Evolutionary conservation across 2,113 vertebrate genomes (phyloP), one percentile per base, ranked within the genome.

Genomic region (Oryctolagus cuniculus): DNA sequence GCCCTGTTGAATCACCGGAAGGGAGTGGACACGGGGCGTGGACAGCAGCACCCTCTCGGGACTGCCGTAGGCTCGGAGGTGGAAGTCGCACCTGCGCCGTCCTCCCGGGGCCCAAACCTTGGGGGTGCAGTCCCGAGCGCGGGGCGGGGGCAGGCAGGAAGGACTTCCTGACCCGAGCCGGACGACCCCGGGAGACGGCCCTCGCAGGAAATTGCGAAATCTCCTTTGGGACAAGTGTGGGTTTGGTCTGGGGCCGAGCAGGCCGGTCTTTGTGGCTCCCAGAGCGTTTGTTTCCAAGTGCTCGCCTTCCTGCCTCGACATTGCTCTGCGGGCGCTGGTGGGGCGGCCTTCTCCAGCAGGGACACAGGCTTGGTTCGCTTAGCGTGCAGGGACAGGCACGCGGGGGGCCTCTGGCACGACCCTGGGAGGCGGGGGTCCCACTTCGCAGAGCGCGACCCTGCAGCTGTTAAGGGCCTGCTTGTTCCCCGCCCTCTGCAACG

Each of bases 121-220:
- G 11, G 16, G 12, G 10, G n/a, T 34, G 25, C 17, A 44, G 44
- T 69, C 3, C 51, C 3, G 0, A 17, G 58, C 13, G 2, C 27
- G 58, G 15, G 21, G 21, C 24, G 1, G 2, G 53, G 34, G 34
- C 84, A 70, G 61, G 61, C 16, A 29, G 51, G 61, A 78, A 44
- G 67, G 64, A 55, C 64, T 80, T 69, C 53, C 55, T 10, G 19
- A 16, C 12, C 27, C 53, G 34, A 7, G n/a, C 55, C 44, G 49
- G 67, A 22, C 5, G 2, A 90, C 24, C 10, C 87, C 27, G 63
- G 69, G 58, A 75, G 77, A 51, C 34, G 53, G 80, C 75, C 87
- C 84, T 81, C 63, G 80, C 77, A 95, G 93, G 91, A 93, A 96
- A 34, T 93, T 96, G 94, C 16, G 67, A 91, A 93, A 95, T 77